Base-by-base conservation (phyloP, 30 jellyfish, hydroid and myxozoan genomes). In the Calvadosia cruxmelitensis region DNA sequence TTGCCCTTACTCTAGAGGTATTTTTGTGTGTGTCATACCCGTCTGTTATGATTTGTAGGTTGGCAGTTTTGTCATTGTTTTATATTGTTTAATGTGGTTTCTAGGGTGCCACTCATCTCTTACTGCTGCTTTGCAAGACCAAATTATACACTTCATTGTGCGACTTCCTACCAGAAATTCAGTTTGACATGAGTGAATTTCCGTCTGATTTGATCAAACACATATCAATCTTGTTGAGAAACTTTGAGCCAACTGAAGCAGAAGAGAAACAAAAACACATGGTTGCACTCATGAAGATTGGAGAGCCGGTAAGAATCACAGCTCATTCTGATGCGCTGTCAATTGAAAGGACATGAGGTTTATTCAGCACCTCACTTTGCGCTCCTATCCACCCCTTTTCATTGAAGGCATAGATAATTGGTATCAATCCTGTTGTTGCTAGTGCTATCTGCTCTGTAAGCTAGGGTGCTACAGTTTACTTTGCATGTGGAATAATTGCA, bases 101-200 rank as follows among this genome's bases (percentile, higher is more conserved):
- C 57, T 20, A 42, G 57, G 57, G 57, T 42, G 57, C 57, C 20
- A 42, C 57, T 10, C 57, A 42, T 42, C 57, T 42, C 57, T 42
- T 42, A 42, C 57, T 42, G 10, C 20, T 42, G 57, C 57, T 42
- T 5, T 42, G 57, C 57, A 42, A 42, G 20, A 42, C 57, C 57
- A 42, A 42, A 20, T 42, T 20, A 42, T 42, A 42, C 57, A 42
- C 10, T 10, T 42, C 20, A 42, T 20, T 42, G 20, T 42, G 57
- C 20, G 57, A 42, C 10, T 20, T 42, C 15, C 15, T 42, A 42
- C 57, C 57, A 5, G 57, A 42, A 5, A 42, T 42, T 20, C 10
- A 42, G 15, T 42, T 42, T 42, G 57, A 42, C 20, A 20, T 42
- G 20, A 42, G 20, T 5, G 57, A 42, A 10, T 42, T 42, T 42